Percentiles rank a stretch among this genome's conserved stretches.
phyloP scores from a whole-genome alignment of 2,113 vertebrate species.

The Ochotona curzoniae region DNA sequence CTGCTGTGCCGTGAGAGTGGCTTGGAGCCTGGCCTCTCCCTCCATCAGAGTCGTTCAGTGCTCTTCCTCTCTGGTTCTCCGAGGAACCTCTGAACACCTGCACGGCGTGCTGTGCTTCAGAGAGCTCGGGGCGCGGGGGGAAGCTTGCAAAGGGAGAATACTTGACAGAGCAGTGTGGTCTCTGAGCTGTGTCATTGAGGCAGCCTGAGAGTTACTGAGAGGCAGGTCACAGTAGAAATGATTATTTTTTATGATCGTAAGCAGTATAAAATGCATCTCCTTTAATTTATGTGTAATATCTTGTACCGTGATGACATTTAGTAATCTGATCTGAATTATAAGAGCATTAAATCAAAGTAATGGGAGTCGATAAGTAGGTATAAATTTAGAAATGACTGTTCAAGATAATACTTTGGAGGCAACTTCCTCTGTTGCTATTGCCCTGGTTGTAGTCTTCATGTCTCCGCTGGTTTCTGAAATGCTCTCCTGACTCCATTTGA shows the following conservation, averaged over 20 bases:
- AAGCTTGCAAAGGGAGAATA: background rate
- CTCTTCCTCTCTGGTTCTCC: background rate
- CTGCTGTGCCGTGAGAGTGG: too few species aligned
- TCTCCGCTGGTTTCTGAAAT: background rate
- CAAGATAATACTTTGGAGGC: background rate
- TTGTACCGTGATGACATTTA: background rate
- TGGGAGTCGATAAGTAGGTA: background rate
- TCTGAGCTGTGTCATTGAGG: background rate
- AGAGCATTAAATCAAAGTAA: conserved; percentile 11
- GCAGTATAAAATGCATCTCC: background rate
- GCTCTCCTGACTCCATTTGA: background rate
- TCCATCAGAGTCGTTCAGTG: background rate
- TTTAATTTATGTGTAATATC: conserved; percentile 39
- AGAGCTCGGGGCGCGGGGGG: conserved; percentile 30
- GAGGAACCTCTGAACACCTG: background rate
- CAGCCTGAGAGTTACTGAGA: background rate
- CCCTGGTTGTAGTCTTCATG: background rate
- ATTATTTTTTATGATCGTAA: background rate
- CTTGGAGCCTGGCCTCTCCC: background rate
- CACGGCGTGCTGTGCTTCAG: background rate
- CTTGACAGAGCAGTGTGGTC: background rate
- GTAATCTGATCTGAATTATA: background rate
- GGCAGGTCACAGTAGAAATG: conserved; percentile 1
- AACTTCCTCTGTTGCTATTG: background rate
- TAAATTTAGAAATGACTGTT: conserved; percentile 25